Conservation (phyloP, 2,113 vertebrate species). For the Pogonocichla stellata region DNA sequence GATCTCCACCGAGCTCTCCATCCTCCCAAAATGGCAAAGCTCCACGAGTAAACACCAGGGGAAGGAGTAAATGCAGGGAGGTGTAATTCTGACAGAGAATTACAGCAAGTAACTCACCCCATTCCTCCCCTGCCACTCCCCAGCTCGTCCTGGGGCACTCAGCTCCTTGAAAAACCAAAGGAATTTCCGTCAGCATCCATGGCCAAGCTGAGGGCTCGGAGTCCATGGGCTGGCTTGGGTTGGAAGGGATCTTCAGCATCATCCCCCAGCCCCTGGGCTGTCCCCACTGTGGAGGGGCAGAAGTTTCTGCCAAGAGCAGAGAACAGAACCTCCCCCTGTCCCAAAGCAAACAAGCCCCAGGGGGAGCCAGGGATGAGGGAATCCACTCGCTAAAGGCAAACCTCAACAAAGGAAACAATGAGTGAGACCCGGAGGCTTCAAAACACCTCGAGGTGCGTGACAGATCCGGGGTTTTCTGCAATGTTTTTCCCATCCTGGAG, state of each 20-base stretch:
- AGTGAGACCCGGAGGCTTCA: not conserved
- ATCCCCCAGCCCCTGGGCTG: not conserved
- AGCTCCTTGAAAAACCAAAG: not conserved
- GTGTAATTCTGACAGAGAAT: not conserved
- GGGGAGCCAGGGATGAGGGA: not conserved
- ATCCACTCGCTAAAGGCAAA: not conserved
- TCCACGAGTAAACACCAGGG: not conserved
- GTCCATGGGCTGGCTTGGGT: not conserved
- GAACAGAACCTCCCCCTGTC: not conserved
- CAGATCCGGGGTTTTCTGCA: not conserved
- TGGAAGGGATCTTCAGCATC: not conserved
- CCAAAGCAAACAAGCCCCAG: not conserved
- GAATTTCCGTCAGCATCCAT: rapidly evolving
- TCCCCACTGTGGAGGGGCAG: not conserved
- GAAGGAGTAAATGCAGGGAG: not conserved
- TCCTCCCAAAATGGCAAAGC: not conserved
- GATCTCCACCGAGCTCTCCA: not conserved
- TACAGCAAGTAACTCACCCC: not conserved
- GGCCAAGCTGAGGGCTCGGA: not conserved
- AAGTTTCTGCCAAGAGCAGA: not conserved
- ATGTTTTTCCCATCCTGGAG: conserved; percentile 1
- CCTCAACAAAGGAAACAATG: conserved; percentile 17
- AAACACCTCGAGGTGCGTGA: not conserved
- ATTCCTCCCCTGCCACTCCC: not conserved
- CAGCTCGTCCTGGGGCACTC: not conserved